phyloP scores from a whole-genome alignment of 2,113 vertebrate genomes.

The Bambusicola thoracicus region DNA sequence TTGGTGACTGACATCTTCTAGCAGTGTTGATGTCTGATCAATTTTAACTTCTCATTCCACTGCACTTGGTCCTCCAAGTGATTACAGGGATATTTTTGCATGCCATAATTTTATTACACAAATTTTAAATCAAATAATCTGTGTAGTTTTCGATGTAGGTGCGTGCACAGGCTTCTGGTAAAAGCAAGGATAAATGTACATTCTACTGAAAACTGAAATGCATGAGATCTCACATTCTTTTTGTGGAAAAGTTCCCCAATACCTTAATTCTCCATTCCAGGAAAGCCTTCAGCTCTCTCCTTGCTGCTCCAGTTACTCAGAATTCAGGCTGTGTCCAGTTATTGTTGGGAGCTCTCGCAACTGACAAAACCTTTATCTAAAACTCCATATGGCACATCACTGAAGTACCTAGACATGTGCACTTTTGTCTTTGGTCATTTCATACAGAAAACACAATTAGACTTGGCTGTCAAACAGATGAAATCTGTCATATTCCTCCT shows the following conservation, averaged over 20 bases:
- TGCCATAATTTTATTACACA: background rate
- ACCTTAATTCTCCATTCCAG: slow-evolving; percentile 34
- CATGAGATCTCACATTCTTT: background rate
- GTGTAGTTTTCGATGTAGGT: background rate
- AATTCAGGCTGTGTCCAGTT: slow-evolving; percentile 18
- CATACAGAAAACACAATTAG: slow-evolving; percentile 72
- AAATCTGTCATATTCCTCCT: slow-evolving; percentile 75
- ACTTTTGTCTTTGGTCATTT: slow-evolving; percentile 76
- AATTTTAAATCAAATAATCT: background rate
- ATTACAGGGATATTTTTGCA: background rate
- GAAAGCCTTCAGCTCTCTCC: slow-evolving; percentile 6
- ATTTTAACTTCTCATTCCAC: background rate
- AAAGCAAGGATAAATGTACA: background rate
- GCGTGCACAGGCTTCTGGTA: background rate
- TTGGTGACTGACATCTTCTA: background rate
- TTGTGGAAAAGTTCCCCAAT: background rate
- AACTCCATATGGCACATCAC: slow-evolving; percentile 66
- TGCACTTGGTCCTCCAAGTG: background rate
- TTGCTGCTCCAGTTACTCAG: slow-evolving; percentile 32
- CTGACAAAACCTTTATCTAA: slow-evolving; percentile 50
- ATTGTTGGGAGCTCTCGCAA: slow-evolving; percentile 45
- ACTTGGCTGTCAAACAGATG: slow-evolving; percentile 76
- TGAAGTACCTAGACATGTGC: slow-evolving; percentile 30
- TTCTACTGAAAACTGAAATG: background rate
- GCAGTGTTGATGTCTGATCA: background rate